Evolutionary conservation across 2,888 invertebrate species (phyloP), one percentile per base, ranked within the genome.

Genomic region (Xanthia icteritia): DNA sequence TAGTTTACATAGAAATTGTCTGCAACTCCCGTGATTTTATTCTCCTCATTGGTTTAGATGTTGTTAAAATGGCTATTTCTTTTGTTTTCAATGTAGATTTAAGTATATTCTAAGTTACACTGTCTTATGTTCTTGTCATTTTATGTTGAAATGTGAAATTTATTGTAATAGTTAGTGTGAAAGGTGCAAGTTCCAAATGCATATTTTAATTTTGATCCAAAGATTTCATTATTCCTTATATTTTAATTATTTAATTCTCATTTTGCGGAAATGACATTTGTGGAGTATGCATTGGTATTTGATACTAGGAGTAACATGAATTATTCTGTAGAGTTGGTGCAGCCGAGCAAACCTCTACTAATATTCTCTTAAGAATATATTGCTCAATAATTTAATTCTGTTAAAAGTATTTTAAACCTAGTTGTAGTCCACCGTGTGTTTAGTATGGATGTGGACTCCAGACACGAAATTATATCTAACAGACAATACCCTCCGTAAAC

Each of bases 351-450:
- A 95, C 95, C 95, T 96, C 95, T 96, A 96, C 94, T 94, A 83
- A 94, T 95, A 95, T 96, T 96, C 96, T 95, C 93, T 92, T 95
- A 94, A 89, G 95, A 94, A 95, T 96, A 94, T 96, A 95, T 96
- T 96, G 96, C 96, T 96, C 96, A 96, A 96, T 96, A 94, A 95
- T 95, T 96, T 96, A 94, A 94, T 95, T 96, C 95, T 94, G 95
- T 96, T 96, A 92, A 95, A 94, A 94, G 95, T 95, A 95, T 95
- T 95, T 95, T 94, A 94, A 95, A 93, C 91, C 94, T 95, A 95
- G 95, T 92, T 91, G 92, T 94, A 94, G 95, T 95, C 95, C 95
- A 95, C 95, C 87, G 90, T 91, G 93, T 94, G 92, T 94, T 92
- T 93, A 93, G 93, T 94, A 92, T 91, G 91, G 90, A 90, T 91